Evolutionary conservation across 2,888 invertebrate genomes (phyloP).

Genomic region (Pollenia angustigena): DNA sequence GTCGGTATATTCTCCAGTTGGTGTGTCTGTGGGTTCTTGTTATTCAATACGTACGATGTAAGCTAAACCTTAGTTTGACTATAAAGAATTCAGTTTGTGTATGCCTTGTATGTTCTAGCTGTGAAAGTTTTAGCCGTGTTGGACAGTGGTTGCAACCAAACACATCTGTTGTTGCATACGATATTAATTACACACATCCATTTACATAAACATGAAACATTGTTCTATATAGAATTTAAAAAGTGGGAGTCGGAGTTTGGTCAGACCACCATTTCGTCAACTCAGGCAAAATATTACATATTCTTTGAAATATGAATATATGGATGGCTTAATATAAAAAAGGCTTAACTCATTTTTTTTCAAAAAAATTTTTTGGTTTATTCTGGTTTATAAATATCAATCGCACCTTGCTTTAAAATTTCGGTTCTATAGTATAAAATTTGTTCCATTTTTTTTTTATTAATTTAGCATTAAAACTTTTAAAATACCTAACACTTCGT

Average conservation of each 20-base stretch:
- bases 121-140: neutral
- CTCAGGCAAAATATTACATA: slow-evolving; percentile 10
- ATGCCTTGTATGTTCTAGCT: too few relatives aligned
- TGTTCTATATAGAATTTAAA: neutral
- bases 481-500: too few relatives aligned
- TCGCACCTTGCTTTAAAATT: too few relatives aligned
- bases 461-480: too few relatives aligned
- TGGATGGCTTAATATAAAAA: too few relatives aligned
- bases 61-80: neutral
- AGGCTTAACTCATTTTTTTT: too few relatives aligned
- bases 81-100: neutral
- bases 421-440: neutral
- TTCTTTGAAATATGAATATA: slow-evolving; percentile 1
- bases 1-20: slow-evolving; percentile 2
- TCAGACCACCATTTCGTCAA: slow-evolving; percentile 14
- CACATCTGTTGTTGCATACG: slow-evolving; percentile 10
- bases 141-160: neutral
- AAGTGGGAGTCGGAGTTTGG: neutral
- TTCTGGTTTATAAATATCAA: too few relatives aligned
- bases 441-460: too few relatives aligned
- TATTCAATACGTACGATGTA: slow-evolving; percentile 29
- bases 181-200: slow-evolving; percentile 11
- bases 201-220: neutral
- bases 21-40: slow-evolving; percentile 11
- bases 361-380: too few relatives aligned